phyloP scores from a whole-genome alignment of 1,140 invertebrate species.

The Chlorops oryzae region DNA sequence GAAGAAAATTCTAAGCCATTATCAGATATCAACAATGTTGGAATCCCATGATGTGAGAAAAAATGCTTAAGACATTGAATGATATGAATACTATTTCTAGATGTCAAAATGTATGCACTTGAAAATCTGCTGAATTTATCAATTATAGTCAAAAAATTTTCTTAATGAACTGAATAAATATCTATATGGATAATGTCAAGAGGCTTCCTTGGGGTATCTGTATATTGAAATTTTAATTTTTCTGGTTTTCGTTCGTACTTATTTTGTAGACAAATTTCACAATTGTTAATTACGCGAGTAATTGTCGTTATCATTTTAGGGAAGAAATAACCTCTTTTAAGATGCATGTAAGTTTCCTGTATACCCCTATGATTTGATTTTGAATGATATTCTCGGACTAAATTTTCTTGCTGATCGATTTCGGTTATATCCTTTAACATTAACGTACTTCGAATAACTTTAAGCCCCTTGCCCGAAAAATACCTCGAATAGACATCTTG shows the following conservation, averaged over 20 bases:
- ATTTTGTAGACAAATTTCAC: slow-evolving; percentile 19
- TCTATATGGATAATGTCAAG: slow-evolving; percentile 33
- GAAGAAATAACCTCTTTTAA: slow-evolving; percentile 20
- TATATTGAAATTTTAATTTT: slow-evolving; percentile 23
- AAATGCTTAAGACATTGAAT: slow-evolving; percentile 22
- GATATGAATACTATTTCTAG: slow-evolving; percentile 10
- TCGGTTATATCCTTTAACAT: slow-evolving; percentile 9
- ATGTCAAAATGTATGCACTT: slow-evolving; percentile 23
- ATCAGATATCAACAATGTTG: slow-evolving; percentile 19
- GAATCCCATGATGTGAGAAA: slow-evolving; percentile 18
- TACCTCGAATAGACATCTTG: slow-evolving; percentile 3
- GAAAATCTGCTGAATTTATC: slow-evolving; percentile 33
- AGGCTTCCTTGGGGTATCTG: slow-evolving; percentile 23
- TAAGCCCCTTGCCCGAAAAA: slow-evolving; percentile 6
- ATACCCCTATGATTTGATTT: slow-evolving; percentile 24
- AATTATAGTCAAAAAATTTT: slow-evolving; percentile 26
- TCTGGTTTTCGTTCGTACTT: slow-evolving; percentile 34
- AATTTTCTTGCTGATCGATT: slow-evolving; percentile 6
- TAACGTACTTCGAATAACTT: slow-evolving; percentile 12
- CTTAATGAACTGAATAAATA: slow-evolving; percentile 19
- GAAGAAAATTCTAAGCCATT: slow-evolving; percentile 23
- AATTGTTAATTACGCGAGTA: slow-evolving; percentile 16
- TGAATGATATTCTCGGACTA: slow-evolving; percentile 23
- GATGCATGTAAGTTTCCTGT: slow-evolving; percentile 17
- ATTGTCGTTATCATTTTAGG: slow-evolving; percentile 6